Base-by-base conservation (phyloP, 1,140 invertebrate genomes). In the Dreissena rostriformis region DNA sequence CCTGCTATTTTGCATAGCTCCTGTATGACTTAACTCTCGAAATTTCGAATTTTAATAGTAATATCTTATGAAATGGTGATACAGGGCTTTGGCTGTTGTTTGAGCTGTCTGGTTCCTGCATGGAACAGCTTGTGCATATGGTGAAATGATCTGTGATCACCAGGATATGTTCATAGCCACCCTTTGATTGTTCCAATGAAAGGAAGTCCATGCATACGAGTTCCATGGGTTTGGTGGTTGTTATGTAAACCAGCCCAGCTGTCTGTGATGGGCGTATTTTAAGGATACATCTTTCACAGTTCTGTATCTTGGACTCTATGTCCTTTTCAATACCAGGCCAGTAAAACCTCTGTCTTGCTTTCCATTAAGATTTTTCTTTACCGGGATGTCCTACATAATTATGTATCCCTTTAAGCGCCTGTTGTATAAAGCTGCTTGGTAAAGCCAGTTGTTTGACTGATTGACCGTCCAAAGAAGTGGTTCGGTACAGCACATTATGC, bases 81-180 rank as follows among this genome's bases (percentile, higher is more conserved):
- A 78, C 8, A 86, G 22, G 67, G 55, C 68, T 67, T 81, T 68
- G 24, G 80, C 66, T 17, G 80, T 71, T 12, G 85, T 78, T 57
- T 85, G 66, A 24, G 68, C 84, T 68, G 71, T 75, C 26, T 78
- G 72, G 24, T 86, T 86, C 19, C 72, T 52, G 17, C 28, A 78
- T 4, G 83, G 82, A 24, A 75, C n/a, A 24, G 73, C 82, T 17
- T 74, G 26, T 12, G 68, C 82, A 73, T 71, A 81, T 28, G 14
- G 82, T 87, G 55, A 87, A 87, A 65, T 85, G 82, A 53, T 87
- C 71, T 28, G 86, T 87, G 8, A 81, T 76, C 24, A 81, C 82
- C 26, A 85, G 55, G 24, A 83, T 79, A 28, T 85, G 29, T 49
- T 80, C 66, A n/a, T n/a, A 55, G 76, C 24, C 82, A 66, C 26